A percentile compares a stretch with the other conserved stretches of the same genome.
phyloP scores from a whole-genome alignment of 1,140 invertebrate genomes.

The Drosophila oshimai region DNA sequence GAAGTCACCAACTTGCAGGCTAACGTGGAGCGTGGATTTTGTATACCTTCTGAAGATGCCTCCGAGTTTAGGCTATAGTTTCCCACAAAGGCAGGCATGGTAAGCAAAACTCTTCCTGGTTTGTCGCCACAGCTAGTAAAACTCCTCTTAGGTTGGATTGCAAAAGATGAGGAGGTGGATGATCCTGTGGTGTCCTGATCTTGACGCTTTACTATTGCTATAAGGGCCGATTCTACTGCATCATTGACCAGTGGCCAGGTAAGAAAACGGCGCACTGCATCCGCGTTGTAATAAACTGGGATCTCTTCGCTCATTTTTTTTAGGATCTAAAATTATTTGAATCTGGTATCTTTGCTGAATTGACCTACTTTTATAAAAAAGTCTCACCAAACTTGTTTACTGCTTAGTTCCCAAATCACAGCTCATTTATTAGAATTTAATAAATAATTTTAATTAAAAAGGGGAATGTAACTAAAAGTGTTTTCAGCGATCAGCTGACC shows the following conservation, averaged over 20 bases:
- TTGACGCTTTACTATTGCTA: conserved; percentile 14
- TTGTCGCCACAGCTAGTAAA: conserved; percentile 15
- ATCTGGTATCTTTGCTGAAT: too few relatives aligned
- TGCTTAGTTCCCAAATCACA: neutral
- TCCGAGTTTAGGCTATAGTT: conserved; percentile 45
- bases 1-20: conserved; percentile 84
- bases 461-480: neutral
- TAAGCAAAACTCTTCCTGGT: conserved; percentile 53
- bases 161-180: neutral
- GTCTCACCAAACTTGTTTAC: too few relatives aligned
- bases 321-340: neutral
- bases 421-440: too few relatives aligned
- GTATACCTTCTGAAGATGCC: neutral
- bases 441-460: neutral
- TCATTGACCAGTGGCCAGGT: conserved; percentile 64
- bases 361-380: too few relatives aligned
- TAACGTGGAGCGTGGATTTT: conserved; percentile 60
- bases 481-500: neutral
- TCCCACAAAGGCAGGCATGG: conserved; percentile 83
- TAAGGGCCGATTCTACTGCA: conserved; percentile 60
- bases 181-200: too few relatives aligned
- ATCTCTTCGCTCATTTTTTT: conserved; percentile 2
- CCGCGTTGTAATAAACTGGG: conserved; percentile 34
- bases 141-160: conserved; percentile 42
- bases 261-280: conserved; percentile 48